Evolutionary conservation across 2,113 vertebrate species (phyloP).

Genomic region (Spermophilus dauricus): DNA sequence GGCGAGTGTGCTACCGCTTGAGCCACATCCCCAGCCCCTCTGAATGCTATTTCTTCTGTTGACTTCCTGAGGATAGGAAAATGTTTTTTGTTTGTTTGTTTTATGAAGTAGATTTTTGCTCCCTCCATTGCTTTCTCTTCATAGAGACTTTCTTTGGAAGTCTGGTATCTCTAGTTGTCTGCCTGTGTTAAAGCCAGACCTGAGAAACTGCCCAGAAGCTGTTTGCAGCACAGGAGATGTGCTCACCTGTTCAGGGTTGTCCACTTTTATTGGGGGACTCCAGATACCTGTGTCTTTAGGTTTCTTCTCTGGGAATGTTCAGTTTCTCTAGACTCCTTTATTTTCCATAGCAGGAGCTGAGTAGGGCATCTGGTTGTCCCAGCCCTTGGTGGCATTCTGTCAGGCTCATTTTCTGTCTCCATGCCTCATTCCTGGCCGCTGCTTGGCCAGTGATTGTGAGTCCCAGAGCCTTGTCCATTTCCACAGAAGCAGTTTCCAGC

Average conservation of each 20-base stretch:
- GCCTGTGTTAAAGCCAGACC: neutral
- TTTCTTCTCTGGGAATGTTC: neutral
- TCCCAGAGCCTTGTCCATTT: neutral
- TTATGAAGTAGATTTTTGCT: neutral
- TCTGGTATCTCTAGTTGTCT: neutral
- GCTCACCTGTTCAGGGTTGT: neutral
- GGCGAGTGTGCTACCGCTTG: too few relatives aligned
- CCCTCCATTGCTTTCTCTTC: neutral
- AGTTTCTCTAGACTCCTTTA: neutral
- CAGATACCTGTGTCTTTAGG: neutral
- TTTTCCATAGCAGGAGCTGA: too few relatives aligned
- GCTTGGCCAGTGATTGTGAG: neutral
- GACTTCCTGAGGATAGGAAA: neutral
- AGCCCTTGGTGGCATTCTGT: neutral
- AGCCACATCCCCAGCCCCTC: too few relatives aligned
- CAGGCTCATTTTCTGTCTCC: neutral
- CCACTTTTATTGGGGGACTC: neutral
- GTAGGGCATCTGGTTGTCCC: neutral
- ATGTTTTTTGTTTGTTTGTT: neutral
- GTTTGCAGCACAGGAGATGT: neutral
- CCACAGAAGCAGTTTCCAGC: neutral
- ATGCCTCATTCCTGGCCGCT: neutral
- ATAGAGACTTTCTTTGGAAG: conserved; percentile 8
- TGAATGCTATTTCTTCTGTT: neutral
- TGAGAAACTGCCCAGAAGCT: neutral